A percentile compares a stretch with the other conserved stretches of the same genome.
phyloP scores from a whole-genome alignment of 1,140 invertebrate genomes.

The Micrasema longulum region DNA sequence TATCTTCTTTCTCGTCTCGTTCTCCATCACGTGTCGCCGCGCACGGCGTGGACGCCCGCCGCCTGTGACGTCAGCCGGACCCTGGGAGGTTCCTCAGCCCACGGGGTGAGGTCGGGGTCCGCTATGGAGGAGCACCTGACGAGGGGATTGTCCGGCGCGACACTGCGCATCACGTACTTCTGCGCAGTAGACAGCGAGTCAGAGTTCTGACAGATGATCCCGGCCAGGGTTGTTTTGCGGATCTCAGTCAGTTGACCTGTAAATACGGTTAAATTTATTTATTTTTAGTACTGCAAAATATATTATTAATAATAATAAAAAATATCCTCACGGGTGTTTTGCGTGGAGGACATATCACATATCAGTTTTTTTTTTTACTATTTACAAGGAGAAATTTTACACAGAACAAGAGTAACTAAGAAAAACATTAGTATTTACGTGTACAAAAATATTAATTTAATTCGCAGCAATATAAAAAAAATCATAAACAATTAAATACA shows the following conservation, averaged over 20 bases:
- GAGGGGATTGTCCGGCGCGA: slow-evolving; percentile 71
- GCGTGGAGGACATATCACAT: neutral
- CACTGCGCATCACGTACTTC: slow-evolving; percentile 78
- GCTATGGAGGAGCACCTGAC: slow-evolving; percentile 73
- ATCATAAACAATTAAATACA: too few relatives aligned
- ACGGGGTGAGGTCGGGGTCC: slow-evolving; percentile 70
- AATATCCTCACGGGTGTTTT: neutral
- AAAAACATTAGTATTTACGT: too few relatives aligned
- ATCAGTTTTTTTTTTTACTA: too few relatives aligned
- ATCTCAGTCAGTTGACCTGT: slow-evolving; percentile 87
- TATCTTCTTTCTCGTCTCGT: too few relatives aligned
- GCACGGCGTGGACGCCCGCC: neutral
- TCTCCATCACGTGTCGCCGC: neutral
- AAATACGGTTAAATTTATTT: slow-evolving; percentile 51
- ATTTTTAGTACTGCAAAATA: neutral
- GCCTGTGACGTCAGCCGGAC: neutral
- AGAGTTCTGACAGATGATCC: slow-evolving; percentile 91
- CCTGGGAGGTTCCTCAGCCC: slow-evolving; percentile 66
- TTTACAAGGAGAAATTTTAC: too few relatives aligned
- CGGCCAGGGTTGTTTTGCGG: slow-evolving; percentile 83
- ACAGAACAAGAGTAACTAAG: too few relatives aligned
- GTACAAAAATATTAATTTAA: too few relatives aligned
- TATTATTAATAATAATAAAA: neutral
- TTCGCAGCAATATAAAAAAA: too few relatives aligned
- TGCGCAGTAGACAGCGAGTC: slow-evolving; percentile 81